These are phyloP conservation scores for Andrena cerasifolii DNA, from an alignment of 1,140 invertebrate species.

Conservation along the genomic window DNA sequence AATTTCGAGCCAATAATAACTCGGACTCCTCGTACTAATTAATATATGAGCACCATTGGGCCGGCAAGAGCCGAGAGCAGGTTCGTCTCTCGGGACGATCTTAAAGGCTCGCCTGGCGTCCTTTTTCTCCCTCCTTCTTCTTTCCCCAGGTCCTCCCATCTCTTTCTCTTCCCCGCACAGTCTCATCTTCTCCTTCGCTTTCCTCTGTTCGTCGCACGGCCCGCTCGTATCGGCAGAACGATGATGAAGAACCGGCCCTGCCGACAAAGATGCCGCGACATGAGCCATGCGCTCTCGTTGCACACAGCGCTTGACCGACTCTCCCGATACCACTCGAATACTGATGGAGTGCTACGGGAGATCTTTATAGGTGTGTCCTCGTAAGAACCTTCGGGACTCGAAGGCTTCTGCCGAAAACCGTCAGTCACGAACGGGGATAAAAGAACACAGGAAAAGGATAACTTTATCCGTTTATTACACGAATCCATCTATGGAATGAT, in stretches of 20 bases:
- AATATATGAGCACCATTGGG: slow-evolving; percentile 76
- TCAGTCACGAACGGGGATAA: not conserved
- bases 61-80: slow-evolving; percentile 70
- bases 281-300: slow-evolving; percentile 69
- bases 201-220: slow-evolving; percentile 32
- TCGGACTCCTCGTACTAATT: slow-evolving; percentile 76
- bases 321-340: slow-evolving; percentile 48
- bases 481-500: too few relatives aligned
- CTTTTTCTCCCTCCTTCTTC: slow-evolving; percentile 15
- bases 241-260: slow-evolving; percentile 77
- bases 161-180: slow-evolving; percentile 30
- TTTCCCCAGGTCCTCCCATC: slow-evolving; percentile 3
- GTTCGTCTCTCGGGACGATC: slow-evolving; percentile 67
- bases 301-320: slow-evolving; percentile 45
- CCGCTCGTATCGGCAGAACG: slow-evolving; percentile 72
- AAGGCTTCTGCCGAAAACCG: slow-evolving; percentile 37
- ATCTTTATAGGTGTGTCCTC: slow-evolving; percentile 70
- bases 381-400: slow-evolving; percentile 60
- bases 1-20: slow-evolving; percentile 78
- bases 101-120: slow-evolving; percentile 42
- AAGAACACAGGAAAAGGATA: too few relatives aligned
- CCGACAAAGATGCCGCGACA: slow-evolving; percentile 79
- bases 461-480: too few relatives aligned
- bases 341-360: slow-evolving; percentile 60
- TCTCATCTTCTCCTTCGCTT: slow-evolving; percentile 10